phyloP scores from a whole-genome alignment of 2,797 vertebrate species.

The Muraenolepis orangiensis region DNA sequence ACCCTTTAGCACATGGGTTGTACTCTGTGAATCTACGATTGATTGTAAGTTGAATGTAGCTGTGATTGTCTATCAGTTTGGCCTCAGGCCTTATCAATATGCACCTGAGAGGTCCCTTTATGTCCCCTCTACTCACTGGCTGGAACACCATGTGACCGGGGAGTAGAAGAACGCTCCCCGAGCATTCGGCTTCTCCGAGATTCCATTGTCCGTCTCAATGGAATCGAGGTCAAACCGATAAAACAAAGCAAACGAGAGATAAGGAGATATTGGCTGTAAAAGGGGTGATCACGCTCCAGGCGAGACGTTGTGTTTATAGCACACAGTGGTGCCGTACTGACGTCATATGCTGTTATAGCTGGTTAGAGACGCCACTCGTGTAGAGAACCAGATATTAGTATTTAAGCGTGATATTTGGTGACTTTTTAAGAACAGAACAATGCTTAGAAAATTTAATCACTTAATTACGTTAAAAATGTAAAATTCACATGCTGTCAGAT shows the following conservation, averaged over 20 bases:
- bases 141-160: too few relatives aligned
- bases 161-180: not conserved
- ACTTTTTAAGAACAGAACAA: not conserved
- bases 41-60: not conserved
- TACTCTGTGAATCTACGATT: not conserved
- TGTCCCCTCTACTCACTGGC: not conserved
- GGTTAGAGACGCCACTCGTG: not conserved
- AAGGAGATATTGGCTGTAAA: not conserved
- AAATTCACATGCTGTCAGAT: not conserved
- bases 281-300: not conserved
- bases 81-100: not conserved
- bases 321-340: not conserved
- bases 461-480: not conserved
- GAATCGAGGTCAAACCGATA: not conserved
- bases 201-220: not conserved
- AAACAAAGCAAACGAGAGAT: not conserved
- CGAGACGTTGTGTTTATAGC: not conserved
- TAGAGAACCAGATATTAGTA: not conserved
- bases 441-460: not conserved
- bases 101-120: not conserved
- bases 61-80: not conserved
- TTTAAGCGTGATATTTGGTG: not conserved
- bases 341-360: not conserved
- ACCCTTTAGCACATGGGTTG: not conserved
- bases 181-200: not conserved